phyloP scores from a whole-genome alignment of 2,113 vertebrate genomes.

The Prinia subflava region DNA sequence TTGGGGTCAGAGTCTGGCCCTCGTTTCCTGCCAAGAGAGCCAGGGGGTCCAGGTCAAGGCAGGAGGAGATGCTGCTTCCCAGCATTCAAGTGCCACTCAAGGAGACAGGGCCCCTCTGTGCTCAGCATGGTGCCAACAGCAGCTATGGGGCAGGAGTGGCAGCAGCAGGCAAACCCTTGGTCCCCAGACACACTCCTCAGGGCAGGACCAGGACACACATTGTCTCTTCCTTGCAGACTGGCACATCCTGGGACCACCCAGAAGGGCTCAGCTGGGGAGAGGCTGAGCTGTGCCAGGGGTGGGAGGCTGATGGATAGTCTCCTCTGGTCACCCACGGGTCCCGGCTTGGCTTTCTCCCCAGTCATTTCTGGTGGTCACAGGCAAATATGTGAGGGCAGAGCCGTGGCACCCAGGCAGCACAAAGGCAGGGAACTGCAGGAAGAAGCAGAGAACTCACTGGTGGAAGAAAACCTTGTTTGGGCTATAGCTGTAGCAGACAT shows the following conservation, averaged over 20 bases:
- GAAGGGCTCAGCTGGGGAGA: background rate
- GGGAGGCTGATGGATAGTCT: background rate
- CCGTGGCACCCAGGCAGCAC: background rate
- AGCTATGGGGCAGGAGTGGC: background rate
- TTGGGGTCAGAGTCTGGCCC: background rate
- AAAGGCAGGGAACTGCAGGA: background rate
- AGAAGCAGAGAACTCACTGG: background rate
- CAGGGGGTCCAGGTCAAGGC: background rate
- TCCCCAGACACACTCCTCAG: background rate
- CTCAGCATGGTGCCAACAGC: background rate
- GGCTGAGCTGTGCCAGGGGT: background rate
- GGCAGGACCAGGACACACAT: background rate
- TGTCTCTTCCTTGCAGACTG: background rate
- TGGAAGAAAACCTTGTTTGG: background rate
- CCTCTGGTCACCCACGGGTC: background rate
- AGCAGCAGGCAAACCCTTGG: background rate
- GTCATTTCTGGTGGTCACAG: background rate
- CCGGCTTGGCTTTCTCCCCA: background rate
- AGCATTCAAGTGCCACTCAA: constrained; percentile 35
- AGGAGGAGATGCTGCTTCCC: background rate
- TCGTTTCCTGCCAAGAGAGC: background rate
- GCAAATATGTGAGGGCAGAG: background rate
- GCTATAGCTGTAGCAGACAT: background rate
- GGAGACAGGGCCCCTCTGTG: background rate
- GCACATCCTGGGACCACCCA: constrained; percentile 18